These are phyloP conservation scores for Botia almorhae DNA, from an alignment of 2,797 vertebrate genomes.

Conservation along the genomic window DNA sequence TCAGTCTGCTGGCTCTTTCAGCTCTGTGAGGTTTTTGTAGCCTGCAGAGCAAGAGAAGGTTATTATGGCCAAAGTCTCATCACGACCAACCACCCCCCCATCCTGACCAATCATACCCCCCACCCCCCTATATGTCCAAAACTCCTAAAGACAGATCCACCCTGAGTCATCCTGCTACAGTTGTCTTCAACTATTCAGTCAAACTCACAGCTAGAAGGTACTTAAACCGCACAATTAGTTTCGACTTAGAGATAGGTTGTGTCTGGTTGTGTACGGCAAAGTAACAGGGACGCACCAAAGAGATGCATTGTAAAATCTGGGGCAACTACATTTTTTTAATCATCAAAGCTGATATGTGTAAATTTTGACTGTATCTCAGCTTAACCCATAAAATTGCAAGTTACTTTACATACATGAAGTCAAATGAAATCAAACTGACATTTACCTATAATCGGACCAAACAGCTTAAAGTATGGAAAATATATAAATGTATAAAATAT, in stretches of 20 bases:
- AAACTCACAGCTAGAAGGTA: constrained; percentile 12
- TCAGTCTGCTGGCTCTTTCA: constrained; percentile 22
- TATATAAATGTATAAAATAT: too few species aligned
- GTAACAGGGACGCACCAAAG: too few species aligned
- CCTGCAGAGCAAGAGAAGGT: constrained; percentile 50
- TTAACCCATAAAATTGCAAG: too few species aligned
- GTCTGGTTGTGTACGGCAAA: too few species aligned
- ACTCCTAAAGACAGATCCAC: constrained; percentile 19
- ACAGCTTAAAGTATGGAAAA: too few species aligned
- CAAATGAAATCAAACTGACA: too few species aligned
- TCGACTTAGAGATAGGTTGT: not conserved
- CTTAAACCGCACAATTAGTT: constrained; percentile 1
- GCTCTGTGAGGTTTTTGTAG: constrained; percentile 29
- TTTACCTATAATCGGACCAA: too few species aligned
- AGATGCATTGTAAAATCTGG: not conserved
- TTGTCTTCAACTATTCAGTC: not conserved
- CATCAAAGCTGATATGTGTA: too few species aligned
- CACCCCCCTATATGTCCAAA: constrained; percentile 24
- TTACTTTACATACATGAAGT: too few species aligned
- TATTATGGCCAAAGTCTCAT: constrained; percentile 54
- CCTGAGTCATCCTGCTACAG: constrained; percentile 15
- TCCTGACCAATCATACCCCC: not conserved
- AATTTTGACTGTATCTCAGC: too few species aligned
- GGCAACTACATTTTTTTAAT: too few species aligned
- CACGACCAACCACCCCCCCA: not conserved